Evolutionary conservation across 2,113 vertebrate genomes (phyloP), one percentile per base, ranked within the genome.

Genomic region (Alectura lathami): DNA sequence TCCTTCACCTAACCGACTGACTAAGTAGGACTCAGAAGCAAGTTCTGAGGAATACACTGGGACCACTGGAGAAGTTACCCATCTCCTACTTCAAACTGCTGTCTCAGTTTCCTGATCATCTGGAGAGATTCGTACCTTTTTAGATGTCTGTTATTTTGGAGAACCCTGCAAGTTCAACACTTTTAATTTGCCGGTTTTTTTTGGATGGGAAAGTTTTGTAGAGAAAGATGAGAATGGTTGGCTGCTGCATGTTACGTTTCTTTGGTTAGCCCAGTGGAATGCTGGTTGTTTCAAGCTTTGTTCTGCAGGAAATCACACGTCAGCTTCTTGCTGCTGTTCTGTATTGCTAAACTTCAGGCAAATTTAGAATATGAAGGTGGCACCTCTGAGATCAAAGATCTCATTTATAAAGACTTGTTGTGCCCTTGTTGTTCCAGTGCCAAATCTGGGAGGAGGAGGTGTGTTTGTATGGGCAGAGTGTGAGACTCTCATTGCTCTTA

Each of bases 361-460:
- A 76, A 89, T 88, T 89, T 86, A 56, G 83, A 91, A 59, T 36
- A 66, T 21, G 22, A 85, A 95, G 83, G 48, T 45, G 81, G 56
- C 89, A 94, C 80, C 74, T 93, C 86, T 94, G 63, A 64, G 57
- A 79, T 74, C 68, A 93, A 88, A 83, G 60, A 32, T 88, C 59
- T 91, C 73, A 34, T 72, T 94, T 96, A 53, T 73, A 47, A 96
- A 87, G 70, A 18, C 38, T 91, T 88, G 17, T 67, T 54, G 88
- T 96, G 78, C 74, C 67, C 89, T 77, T 84, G 78, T 12, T 93
- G 69, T 83, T 95, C 90, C 70, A 81, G 85, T 43, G 87, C 40
- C 54, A 77, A 93, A 64, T 17, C 50, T 66, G 66, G 18, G 68
- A 88, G 68, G 80, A 95, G 66, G 45, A 83, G 40, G 62, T 79